Base-by-base conservation (phyloP, 2,797 vertebrate species). In the Mormyrus hasselquistii region DNA sequence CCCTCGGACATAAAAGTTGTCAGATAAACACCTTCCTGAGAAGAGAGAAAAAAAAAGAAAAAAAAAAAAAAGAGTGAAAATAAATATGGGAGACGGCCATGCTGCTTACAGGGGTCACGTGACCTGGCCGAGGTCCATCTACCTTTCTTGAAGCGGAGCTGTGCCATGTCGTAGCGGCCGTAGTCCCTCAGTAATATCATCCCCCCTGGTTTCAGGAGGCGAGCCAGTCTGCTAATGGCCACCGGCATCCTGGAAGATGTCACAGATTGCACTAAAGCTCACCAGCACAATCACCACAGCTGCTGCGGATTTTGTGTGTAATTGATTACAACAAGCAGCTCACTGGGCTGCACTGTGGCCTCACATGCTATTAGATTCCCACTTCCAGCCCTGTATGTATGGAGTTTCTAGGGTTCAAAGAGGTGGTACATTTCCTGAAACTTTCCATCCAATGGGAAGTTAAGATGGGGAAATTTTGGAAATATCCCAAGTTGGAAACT, bases 111-210 rank as follows among this genome's bases (percentile, higher is more conserved):
- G 47, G 44, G 47, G 22, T 12, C 49, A 84, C 1, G 41, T 84
- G 44, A 49, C 82, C 9, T 9, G 47, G 38, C 12, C 73, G 79
- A 44, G 7, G 55, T 19, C 69, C 41, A 34, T 2, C 73, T 16
- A 98, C 98, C 98, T 96, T 98, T 99, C 92, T 99, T 99, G 94
- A 99, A 99, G 2, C 98, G 97, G 55, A 99, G 97, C 89, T 99
- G 99, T 86, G 98, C 98, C 94, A 99, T 96, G 93, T 99, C 99
- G 0, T 98, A 98, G 44, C 98, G 98, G 9, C 99, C 99, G 0
- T 99, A 99, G 94, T 99, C 99, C 89, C 99, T 95, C 90, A 99
- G 95, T 89, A 99, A 94, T 92, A 99, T 95, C 93, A 96, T 94
- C 16, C 99, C 99, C 8, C 98, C 97, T 0, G 98, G 97, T 90